Evolutionary conservation across 2,113 vertebrate species (phyloP).

Genomic region (Oreochromis tanganicae): DNA sequence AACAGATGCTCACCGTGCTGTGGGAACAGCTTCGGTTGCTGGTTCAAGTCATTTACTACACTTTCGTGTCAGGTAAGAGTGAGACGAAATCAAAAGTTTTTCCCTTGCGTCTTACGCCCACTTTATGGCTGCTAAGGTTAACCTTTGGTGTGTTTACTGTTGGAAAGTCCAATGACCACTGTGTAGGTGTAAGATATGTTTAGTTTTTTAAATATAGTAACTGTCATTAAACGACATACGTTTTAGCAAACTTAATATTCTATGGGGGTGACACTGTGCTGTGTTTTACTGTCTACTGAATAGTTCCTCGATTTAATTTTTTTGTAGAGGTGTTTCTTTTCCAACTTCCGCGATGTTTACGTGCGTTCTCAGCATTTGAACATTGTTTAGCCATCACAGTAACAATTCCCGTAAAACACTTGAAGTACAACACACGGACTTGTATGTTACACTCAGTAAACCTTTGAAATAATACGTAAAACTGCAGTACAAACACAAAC

Average conservation of each 20-base stretch:
- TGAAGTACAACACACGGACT: background rate
- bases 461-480: background rate
- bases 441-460: background rate
- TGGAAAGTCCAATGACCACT: background rate
- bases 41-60: constrained; percentile 75
- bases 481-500: background rate
- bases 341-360: background rate
- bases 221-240: background rate
- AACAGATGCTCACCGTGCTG: constrained; percentile 67
- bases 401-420: background rate
- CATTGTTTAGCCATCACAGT: background rate
- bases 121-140: background rate
- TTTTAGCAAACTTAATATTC: background rate
- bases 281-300: background rate
- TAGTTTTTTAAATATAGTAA: background rate
- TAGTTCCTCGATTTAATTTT: background rate
- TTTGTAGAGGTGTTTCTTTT: background rate
- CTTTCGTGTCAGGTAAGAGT: constrained; percentile 63
- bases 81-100: background rate
- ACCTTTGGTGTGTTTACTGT: background rate
- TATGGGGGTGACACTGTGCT: background rate
- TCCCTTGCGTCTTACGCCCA: background rate
- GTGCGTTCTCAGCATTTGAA: background rate
- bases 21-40: constrained; percentile 73
- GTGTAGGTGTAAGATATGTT: background rate